Percentiles rank a stretch among this genome's conserved stretches.
Conservation (phyloP, 35 echinoderm and acorn worm species). For the Apostichopus californicus region DNA sequence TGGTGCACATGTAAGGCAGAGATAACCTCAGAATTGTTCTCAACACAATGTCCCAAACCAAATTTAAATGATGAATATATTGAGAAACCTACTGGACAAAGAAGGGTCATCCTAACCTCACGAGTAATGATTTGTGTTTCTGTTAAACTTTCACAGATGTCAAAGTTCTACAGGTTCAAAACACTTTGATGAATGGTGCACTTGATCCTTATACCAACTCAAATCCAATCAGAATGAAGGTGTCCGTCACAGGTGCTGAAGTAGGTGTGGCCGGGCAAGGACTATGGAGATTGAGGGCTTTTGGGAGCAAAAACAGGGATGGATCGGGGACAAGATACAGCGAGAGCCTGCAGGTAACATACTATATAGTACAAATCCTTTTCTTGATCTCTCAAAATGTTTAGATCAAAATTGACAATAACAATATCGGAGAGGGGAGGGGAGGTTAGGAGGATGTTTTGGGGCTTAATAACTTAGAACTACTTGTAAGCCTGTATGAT, state of each 20-base stretch:
- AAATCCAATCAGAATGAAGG: conserved; percentile 64
- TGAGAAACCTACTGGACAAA: too few species aligned
- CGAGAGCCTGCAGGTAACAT: conserved; percentile 36
- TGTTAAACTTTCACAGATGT: conserved; percentile 26
- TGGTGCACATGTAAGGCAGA: too few species aligned
- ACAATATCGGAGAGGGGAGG: too few species aligned
- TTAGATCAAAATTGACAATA: too few species aligned
- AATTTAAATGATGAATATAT: too few species aligned
- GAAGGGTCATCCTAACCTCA: too few species aligned
- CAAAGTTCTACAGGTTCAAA: background rate
- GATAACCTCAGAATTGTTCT: too few species aligned
- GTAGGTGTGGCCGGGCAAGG: conserved; percentile 63
- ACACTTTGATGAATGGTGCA: background rate
- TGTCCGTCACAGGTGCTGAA: conserved; percentile 53
- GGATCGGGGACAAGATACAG: conserved; percentile 56
- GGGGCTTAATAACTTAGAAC: too few species aligned
- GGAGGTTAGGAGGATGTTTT: too few species aligned
- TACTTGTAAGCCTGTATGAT: too few species aligned
- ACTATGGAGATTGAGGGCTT: conserved; percentile 67
- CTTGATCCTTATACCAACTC: background rate
- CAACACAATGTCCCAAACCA: too few species aligned
- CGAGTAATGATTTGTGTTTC: too few species aligned
- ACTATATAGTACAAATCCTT: background rate
- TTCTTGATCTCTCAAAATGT: background rate
- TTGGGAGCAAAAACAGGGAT: conserved; percentile 58